Evolutionary conservation across 2,888 invertebrate species (phyloP).

Genomic region (Nebria brevicollis): DNA sequence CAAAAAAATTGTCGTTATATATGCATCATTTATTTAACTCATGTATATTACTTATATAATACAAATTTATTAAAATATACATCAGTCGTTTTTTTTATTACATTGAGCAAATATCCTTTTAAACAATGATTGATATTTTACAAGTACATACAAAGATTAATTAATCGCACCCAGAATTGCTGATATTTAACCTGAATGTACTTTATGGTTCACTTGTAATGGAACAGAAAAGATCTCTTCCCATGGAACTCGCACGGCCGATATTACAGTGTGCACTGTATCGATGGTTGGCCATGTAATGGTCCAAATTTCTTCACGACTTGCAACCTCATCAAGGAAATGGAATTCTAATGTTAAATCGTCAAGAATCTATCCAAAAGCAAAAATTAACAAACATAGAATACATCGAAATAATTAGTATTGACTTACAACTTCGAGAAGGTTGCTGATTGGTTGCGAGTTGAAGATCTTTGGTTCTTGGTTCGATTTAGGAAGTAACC

Average conservation of each 20-base stretch:
- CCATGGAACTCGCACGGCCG: constrained; percentile 66
- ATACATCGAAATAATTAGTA: background rate
- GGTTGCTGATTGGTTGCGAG: constrained; percentile 66
- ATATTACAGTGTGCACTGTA: constrained; percentile 63
- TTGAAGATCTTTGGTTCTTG: constrained; percentile 57
- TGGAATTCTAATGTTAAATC: constrained; percentile 60
- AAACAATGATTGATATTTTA: background rate
- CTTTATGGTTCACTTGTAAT: constrained; percentile 57
- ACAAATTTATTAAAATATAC: constrained; percentile 1
- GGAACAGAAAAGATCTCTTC: constrained; percentile 68
- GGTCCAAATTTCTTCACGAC: constrained; percentile 64
- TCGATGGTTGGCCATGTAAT: constrained; percentile 63
- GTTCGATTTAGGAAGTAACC: constrained; percentile 61
- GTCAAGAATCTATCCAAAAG: constrained; percentile 55
- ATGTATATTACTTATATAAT: constrained; percentile 1
- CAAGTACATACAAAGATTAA: background rate
- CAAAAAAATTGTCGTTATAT: background rate
- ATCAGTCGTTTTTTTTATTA: background rate
- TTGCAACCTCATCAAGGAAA: constrained; percentile 66
- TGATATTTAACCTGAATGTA: background rate
- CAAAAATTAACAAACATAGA: constrained; percentile 6
- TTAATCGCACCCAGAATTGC: background rate
- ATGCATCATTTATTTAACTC: background rate
- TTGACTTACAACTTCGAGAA: constrained; percentile 65
- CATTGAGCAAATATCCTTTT: background rate